Conservation (phyloP, 2,113 vertebrate species). For the Urocolius indicus region DNA sequence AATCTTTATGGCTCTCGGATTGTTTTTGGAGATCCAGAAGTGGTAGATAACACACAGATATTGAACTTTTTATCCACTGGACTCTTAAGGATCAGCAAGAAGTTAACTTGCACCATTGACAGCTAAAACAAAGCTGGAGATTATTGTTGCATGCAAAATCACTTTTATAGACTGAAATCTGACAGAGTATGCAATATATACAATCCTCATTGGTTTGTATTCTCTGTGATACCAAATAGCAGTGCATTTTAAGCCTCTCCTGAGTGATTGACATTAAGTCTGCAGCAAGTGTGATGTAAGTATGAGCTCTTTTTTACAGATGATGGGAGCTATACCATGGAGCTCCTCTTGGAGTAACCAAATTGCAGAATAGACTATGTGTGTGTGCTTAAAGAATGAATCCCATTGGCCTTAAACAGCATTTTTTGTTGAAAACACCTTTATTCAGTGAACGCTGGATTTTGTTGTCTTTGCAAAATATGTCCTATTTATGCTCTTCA, state of each 20-base stretch:
- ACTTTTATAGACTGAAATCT: neutral
- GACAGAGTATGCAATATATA: neutral
- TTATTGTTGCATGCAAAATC: neutral
- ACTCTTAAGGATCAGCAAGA: neutral
- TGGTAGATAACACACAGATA: neutral
- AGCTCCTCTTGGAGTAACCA: neutral
- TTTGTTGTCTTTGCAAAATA: slow-evolving; percentile 45
- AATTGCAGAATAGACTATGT: neutral
- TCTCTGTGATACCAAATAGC: neutral
- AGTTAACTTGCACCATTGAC: neutral
- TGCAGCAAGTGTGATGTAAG: neutral
- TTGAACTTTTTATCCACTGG: neutral
- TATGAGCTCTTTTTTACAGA: neutral
- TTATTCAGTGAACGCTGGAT: neutral
- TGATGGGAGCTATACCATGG: neutral
- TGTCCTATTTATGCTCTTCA: slow-evolving; percentile 34
- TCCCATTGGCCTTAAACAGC: neutral
- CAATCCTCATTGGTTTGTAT: neutral
- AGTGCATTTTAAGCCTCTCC: neutral
- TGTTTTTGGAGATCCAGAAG: neutral
- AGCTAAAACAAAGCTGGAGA: neutral
- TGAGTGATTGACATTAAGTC: neutral
- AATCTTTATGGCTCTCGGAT: neutral
- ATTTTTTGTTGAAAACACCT: neutral
- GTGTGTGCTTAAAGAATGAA: neutral